A percentile compares a stretch with the other conserved stretches of the same genome.
Evolutionary conservation across 2,888 invertebrate species (phyloP).

Genomic region (Nesidiocoris tenuis): DNA sequence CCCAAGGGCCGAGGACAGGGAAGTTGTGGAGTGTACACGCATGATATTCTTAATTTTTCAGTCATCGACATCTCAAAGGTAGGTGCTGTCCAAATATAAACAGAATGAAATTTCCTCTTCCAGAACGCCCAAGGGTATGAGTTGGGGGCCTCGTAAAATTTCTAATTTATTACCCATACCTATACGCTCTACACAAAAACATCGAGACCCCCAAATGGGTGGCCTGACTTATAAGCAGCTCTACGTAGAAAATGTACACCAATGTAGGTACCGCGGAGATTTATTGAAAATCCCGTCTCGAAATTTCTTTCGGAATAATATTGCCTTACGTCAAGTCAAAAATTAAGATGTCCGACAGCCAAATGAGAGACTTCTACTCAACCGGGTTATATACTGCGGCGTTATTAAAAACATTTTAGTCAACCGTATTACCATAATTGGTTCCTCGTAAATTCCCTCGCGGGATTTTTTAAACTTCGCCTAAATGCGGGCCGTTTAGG

Average conservation of each 20-base stretch:
- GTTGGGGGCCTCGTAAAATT: background rate
- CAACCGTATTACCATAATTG: constrained; percentile 22
- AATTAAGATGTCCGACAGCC: constrained; percentile 32
- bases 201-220: background rate
- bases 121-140: too few species aligned
- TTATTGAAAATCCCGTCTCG: constrained; percentile 17
- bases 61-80: too few species aligned
- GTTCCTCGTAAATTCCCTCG: constrained; percentile 17
- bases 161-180: background rate
- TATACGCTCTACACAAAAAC: background rate
- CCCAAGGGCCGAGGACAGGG: too few species aligned
- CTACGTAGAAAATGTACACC: background rate
- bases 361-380: constrained; percentile 13
- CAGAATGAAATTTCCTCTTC: too few species aligned
- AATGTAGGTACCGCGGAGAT: background rate
- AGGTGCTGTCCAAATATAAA: too few species aligned
- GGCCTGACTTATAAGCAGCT: background rate
- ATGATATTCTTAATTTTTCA: too few species aligned
- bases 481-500: background rate
- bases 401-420: constrained; percentile 33
- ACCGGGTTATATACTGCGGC: constrained; percentile 10
- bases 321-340: constrained; percentile 19
- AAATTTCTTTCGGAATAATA: constrained; percentile 27
- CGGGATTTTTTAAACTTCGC: background rate
- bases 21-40: too few species aligned